Base-by-base conservation (phyloP, 1,140 invertebrate species). In the Megalonaias nervosa region DNA sequence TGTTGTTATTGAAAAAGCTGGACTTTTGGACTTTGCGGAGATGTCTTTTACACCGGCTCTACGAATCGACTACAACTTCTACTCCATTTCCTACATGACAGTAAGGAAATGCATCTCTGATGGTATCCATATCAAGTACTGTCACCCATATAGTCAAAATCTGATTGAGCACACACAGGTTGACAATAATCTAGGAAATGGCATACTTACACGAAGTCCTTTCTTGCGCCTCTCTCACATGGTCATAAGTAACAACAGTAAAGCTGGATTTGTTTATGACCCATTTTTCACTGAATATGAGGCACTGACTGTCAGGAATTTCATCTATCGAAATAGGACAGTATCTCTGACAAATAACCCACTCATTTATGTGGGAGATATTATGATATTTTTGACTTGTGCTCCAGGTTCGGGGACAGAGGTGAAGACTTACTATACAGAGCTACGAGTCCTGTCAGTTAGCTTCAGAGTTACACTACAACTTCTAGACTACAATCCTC, bases 11-110 rank as follows among this genome's bases (percentile, higher is more conserved):
- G 75, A 83, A 38, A 81, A 85, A 66, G 97, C 98, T 11, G 98
- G 98, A 0, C 92, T 99, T 0, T 92, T 99, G 21, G 98, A 99
- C 92, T 98, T 98, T 88, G 94, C 95, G 0, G 97, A 95, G 0
- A 95, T 96, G 89, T 89, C 93, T 5, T 99, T 99, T 82, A 97
- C 96, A 88, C 96, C 90, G 38, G 98, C 98, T 0, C 90, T 99
- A 3, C 97, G 98, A 92, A 95, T 99, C 74, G 98, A 99, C 91
- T 98, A 99, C 90, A 96, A 97, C 70, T 94, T 96, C 71, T 97
- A 99, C 87, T 95, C 95, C 38, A 85, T 99, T n/a, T 83, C 84
- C 0, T 80, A 75, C 31, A 69, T 86, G 1, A 81, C 75, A 15
- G 72, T 86, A 11, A 67, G 67, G 12, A 67, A 86, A 21, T 84